Evolutionary conservation across 2,113 vertebrate species (phyloP).

Genomic region (Ascaphus truei): DNA sequence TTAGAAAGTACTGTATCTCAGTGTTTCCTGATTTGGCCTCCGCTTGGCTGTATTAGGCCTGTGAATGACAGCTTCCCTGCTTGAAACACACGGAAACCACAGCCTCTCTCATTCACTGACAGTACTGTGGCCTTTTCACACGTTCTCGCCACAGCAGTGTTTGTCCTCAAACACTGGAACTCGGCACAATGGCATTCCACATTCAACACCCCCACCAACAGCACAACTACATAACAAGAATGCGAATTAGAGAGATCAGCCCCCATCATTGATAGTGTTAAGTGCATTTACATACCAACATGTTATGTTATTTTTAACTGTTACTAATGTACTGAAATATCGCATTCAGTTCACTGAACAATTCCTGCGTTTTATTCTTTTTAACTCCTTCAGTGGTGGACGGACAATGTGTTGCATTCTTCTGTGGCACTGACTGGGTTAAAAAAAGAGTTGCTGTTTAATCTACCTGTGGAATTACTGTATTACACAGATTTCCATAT

Average conservation of each 20-base stretch:
- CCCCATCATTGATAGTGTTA: conserved; percentile 57
- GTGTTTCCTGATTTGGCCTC: conserved; percentile 65
- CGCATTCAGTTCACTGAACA: conserved; percentile 41
- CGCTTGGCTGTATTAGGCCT: conserved; percentile 60
- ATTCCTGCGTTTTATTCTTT: conserved; percentile 32
- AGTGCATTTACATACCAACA: conserved; percentile 48
- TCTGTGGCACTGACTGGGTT: no score
- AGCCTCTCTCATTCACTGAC: conserved; percentile 78
- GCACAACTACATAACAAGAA: conserved; percentile 61
- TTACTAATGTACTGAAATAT: conserved; percentile 42
- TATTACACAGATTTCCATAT: no score
- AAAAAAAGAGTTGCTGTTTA: no score
- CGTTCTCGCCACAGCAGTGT: conserved; percentile 78
- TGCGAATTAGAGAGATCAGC: conserved; percentile 68
- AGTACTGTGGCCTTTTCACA: conserved; percentile 75
- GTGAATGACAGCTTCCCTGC: conserved; percentile 79
- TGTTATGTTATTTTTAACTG: conserved; percentile 42
- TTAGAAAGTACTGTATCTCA: conserved; percentile 54
- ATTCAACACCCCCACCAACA: conserved; percentile 68
- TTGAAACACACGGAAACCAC: conserved; percentile 71
- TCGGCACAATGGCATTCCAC: conserved; percentile 75
- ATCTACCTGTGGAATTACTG: no score
- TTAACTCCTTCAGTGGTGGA: no score
- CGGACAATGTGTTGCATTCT: no score
- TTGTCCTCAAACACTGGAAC: conserved; percentile 85